These are phyloP conservation scores for Triplophysa dalaica DNA, from an alignment of 2,113 vertebrate species.

Conservation along the genomic window DNA sequence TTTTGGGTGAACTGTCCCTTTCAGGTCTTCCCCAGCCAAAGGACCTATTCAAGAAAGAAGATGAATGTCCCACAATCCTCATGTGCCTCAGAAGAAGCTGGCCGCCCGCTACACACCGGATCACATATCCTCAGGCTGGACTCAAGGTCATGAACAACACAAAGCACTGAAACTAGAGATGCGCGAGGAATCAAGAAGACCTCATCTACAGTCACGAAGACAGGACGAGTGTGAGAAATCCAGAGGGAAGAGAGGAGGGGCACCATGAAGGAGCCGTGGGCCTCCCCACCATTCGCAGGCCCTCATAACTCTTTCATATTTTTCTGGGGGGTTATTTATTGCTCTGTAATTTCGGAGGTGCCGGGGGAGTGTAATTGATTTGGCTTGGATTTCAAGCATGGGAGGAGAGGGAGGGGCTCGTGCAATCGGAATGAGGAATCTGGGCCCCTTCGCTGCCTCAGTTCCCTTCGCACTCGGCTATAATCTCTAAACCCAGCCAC, in stretches of 20 bases:
- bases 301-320: conserved; percentile 56
- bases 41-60: conserved; percentile 25
- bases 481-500: conserved; percentile 32
- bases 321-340: conserved; percentile 68
- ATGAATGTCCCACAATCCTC: conserved; percentile 34
- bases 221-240: neutral
- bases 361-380: conserved; percentile 68
- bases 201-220: conserved; percentile 21
- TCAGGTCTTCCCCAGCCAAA: neutral
- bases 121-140: conserved; percentile 62
- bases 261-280: neutral
- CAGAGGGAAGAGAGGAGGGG: conserved; percentile 29
- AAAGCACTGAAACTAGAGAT: conserved; percentile 52
- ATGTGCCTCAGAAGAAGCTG: conserved; percentile 37
- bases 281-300: conserved; percentile 59
- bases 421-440: conserved; percentile 38
- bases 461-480: conserved; percentile 30
- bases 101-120: conserved; percentile 63
- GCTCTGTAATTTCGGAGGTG: conserved; percentile 70
- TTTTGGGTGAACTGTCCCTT: neutral
- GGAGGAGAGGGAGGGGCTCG: conserved; percentile 18
- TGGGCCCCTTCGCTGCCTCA: conserved; percentile 23
- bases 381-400: conserved; percentile 71
- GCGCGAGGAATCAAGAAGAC: conserved; percentile 18
- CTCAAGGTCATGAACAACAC: conserved; percentile 51